A percentile compares a stretch with the other conserved stretches of the same genome.
These are phyloP conservation scores for Apodemia zela DNA, from an alignment of 2,888 invertebrate genomes.

Conservation along the genomic window DNA sequence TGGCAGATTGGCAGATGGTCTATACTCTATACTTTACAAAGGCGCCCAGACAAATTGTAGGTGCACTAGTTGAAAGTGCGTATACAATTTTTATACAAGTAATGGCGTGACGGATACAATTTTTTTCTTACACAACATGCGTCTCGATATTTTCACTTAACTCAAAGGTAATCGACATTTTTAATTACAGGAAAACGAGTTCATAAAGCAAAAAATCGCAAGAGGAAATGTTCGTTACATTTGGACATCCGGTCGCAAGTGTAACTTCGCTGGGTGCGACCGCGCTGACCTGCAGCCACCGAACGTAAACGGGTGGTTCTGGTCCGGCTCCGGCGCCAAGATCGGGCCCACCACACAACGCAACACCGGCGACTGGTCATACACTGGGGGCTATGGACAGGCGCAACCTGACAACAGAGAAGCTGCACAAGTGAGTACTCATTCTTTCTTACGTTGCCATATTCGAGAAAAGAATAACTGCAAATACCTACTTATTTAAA, in stretches of 20 bases:
- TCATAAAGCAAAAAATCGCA: conserved; percentile 91
- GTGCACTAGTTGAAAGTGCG: no score
- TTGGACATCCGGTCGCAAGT: conserved; percentile 95
- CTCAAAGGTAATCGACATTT: no score
- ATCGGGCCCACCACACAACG: conserved; percentile 93
- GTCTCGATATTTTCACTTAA: no score
- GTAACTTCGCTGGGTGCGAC: conserved; percentile 95
- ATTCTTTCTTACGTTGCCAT: background rate
- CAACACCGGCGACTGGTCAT: conserved; percentile 94
- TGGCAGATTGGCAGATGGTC: no score
- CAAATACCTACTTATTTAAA: no score
- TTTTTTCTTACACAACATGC: no score
- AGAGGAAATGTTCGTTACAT: conserved; percentile 90
- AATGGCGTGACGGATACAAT: no score
- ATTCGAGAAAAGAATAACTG: background rate
- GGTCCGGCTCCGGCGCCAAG: conserved; percentile 95
- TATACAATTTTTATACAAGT: no score
- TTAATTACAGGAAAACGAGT: conserved; percentile 85
- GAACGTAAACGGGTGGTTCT: conserved; percentile 94
- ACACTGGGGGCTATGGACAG: conserved; percentile 92
- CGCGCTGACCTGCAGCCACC: conserved; percentile 90
- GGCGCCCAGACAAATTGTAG: no score
- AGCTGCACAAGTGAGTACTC: conserved; percentile 86
- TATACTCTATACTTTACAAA: no score
- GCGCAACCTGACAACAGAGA: conserved; percentile 94